Evolutionary conservation across 2,888 invertebrate species (phyloP), one percentile per base, ranked within the genome.

Genomic region (Drosophila atripex): DNA sequence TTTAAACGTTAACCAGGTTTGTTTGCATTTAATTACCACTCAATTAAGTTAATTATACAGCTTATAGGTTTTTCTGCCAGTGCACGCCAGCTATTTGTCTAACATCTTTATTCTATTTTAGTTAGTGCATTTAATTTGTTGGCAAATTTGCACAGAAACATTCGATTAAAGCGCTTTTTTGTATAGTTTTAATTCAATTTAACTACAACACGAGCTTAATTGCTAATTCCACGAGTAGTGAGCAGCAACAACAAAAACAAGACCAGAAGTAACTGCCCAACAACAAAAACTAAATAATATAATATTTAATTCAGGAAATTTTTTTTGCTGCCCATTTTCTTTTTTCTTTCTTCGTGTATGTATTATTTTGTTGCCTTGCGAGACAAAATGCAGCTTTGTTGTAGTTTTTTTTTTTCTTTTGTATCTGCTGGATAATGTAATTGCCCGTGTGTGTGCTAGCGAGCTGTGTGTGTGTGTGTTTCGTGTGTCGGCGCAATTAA

Each of bases 401-500:
- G 53, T 39, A 38, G 63, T 14, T 32, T 32, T 32, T 18, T 28
- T 39, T 47, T 18, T 18, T 28, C 30, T 47, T 18, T 46, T 58
- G 28, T 64, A 52, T 47, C 46, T 65, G 50, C 49, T 61, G 52
- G 47, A 23, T 63, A 57, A 57, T 65, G 76, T 78, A 76, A 77
- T 83, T 83, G 84, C 65, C 59, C 43, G 38, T 46, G 49, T 68
- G 60, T 65, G 63, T 71, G 73, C 75, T 75, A 9, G 28, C 2
- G 9, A 28, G 8, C 28, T 2, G 9, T 8, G 9, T 3, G 75
- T 83, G 79, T 82, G 87, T 75, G 60, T 68, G 72, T 71, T 85
- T 85, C 83, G 87, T 84, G 83, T 87, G 88, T 75, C 83, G 88
- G 84, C 73, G 88, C 84, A 84, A 84, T 84, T 88, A 85, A 80